Base-by-base conservation (phyloP, 2,888 invertebrate genomes). In the Pyrocoelia pectoralis region DNA sequence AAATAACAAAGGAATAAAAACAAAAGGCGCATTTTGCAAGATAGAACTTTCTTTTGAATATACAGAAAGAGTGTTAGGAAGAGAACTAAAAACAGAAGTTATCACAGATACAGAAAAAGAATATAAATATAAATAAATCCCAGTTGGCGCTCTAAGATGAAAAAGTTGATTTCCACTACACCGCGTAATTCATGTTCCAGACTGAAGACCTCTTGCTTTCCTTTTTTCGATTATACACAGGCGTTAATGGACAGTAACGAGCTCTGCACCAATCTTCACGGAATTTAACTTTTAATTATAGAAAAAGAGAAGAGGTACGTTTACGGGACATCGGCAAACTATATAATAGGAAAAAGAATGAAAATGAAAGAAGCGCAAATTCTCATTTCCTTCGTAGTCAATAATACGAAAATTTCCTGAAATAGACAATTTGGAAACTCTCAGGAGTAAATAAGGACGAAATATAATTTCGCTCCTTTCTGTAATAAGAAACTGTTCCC, bases 391-490 rank as follows among this genome's bases (percentile, higher is more conserved):
- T 6, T 50, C 53, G 51, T 13, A 56, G 56, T 56, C 64, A 60
- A 61, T 61, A 65, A 65, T 51, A 46, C 53, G 56, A 56, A 55
- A 56, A 53, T 55, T 60, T 59, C 50, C 54, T 59, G 54, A 55
- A 65, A 62, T 65, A 65, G 61, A 65, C 65, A 62, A 62, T 62
- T 65, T 58, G 52, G 48, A 49, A 61, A 57, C 56, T 61, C 65
- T 62, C 61, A 33, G 24, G 65, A 50, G 61, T 58, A 65, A 65
- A 65, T 65, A 62, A 65, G 61, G 58, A 49, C 54, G 57, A 62
- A 65, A 65, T 58, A 65, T 65, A 62, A 65, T 65, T 65, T 65
- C 54, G 51, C 65, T 57, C 53, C 46, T 53, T 53, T 55, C 50
- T n/a, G 61, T 57, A 64, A 56, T 55, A 64, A 52, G 58, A 60